Percentiles rank a stretch among this genome's conserved stretches.
Conservation (phyloP, 2,888 invertebrate species). For the Lycia hirtaria region DNA sequence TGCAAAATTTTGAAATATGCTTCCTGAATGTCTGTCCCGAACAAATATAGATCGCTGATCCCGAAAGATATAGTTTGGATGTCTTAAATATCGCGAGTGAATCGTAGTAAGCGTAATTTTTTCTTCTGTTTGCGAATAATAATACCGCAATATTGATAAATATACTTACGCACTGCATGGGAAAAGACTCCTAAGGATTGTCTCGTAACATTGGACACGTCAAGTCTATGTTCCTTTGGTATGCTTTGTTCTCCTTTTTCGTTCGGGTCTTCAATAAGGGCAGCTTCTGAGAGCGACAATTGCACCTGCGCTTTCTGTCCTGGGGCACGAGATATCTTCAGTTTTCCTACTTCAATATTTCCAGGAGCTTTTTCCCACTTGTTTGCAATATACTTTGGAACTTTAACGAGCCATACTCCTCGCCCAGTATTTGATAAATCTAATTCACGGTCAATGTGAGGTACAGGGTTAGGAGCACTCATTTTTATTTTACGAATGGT, state of each 20-base stretch:
- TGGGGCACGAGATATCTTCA: slow-evolving; percentile 92
- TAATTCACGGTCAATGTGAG: slow-evolving; percentile 91
- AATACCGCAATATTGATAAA: background rate
- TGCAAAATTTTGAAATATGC: too few relatives aligned
- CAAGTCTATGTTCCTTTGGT: slow-evolving; percentile 96
- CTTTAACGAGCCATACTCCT: slow-evolving; percentile 98
- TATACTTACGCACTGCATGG: slow-evolving; percentile 89
- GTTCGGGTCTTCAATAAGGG: slow-evolving; percentile 88
- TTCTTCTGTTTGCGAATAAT: background rate
- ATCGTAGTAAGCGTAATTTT: too few relatives aligned
- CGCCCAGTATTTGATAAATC: slow-evolving; percentile 95
- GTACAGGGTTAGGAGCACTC: slow-evolving; percentile 56
- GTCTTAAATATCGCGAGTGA: too few relatives aligned
- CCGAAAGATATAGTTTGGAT: too few relatives aligned
- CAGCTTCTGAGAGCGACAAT: slow-evolving; percentile 92
- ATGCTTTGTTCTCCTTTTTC: slow-evolving; percentile 90
- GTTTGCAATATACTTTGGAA: slow-evolving; percentile 97
- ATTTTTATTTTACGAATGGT: slow-evolving; percentile 35
- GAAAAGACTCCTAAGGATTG: slow-evolving; percentile 97
- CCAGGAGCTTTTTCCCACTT: slow-evolving; percentile 97
- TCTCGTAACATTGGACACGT: slow-evolving; percentile 95
- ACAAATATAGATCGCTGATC: too few relatives aligned
- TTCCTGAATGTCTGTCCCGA: too few relatives aligned
- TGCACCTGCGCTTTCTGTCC: slow-evolving; percentile 95
- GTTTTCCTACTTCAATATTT: slow-evolving; percentile 96